Percentiles rank a stretch among this genome's conserved stretches.
Evolutionary conservation across 2,888 invertebrate species (phyloP).

Genomic region (Alloplasta piceator): DNA sequence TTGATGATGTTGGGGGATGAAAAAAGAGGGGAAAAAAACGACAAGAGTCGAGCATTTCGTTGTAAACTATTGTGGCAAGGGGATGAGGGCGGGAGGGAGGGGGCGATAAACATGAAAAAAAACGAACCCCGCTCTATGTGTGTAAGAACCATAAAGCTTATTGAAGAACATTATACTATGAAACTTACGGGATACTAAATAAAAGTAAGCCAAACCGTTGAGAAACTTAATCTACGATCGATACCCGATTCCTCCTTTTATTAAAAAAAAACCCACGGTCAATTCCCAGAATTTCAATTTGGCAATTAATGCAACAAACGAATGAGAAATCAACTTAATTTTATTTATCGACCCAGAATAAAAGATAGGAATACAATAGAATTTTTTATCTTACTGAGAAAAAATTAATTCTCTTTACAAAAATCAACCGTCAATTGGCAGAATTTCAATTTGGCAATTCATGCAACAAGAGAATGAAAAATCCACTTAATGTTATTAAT

Average conservation of each 20-base stretch:
- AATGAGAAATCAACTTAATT: too few relatives aligned
- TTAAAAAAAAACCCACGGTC: background rate
- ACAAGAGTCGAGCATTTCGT: slow-evolving; percentile 70
- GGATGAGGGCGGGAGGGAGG: slow-evolving; percentile 72
- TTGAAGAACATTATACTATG: slow-evolving; percentile 83
- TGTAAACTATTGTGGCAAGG: slow-evolving; percentile 78
- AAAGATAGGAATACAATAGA: too few relatives aligned
- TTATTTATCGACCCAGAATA: too few relatives aligned
- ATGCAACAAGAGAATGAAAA: too few relatives aligned
- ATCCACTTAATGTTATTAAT: too few relatives aligned
- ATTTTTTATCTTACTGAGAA: too few relatives aligned
- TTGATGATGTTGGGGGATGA: slow-evolving; percentile 13
- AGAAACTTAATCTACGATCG: slow-evolving; percentile 59
- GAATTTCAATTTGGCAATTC: too few relatives aligned
- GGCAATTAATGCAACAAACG: too few relatives aligned
- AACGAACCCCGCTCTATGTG: slow-evolving; percentile 80
- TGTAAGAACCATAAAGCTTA: slow-evolving; percentile 83
- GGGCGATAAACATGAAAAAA: slow-evolving; percentile 22
- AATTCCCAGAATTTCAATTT: too few relatives aligned
- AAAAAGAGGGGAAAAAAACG: slow-evolving; percentile 24
- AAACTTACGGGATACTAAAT: slow-evolving; percentile 83
- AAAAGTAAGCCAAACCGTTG: slow-evolving; percentile 83
- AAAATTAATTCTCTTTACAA: too few relatives aligned
- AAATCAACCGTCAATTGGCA: too few relatives aligned
- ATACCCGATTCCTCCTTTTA: slow-evolving; percentile 17